Evolutionary conservation across 1,140 invertebrate species (phyloP).

Genomic region (Solenopsis fugax): DNA sequence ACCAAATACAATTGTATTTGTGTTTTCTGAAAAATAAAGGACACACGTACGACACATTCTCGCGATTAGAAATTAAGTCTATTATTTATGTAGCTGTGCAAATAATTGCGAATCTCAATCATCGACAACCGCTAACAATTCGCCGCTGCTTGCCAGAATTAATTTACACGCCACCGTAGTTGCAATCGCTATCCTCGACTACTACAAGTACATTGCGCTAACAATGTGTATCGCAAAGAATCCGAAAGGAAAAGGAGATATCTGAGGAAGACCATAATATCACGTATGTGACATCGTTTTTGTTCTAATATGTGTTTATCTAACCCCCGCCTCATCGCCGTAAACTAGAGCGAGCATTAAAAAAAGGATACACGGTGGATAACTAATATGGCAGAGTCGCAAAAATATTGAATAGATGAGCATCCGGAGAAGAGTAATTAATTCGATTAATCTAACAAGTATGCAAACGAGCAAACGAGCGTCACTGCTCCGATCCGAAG

Average conservation of each 20-base stretch:
- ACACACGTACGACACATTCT: neutral
- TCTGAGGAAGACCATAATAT: constrained; percentile 19
- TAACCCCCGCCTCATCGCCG: constrained; percentile 56
- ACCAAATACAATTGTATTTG: no score
- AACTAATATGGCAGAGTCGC: constrained; percentile 21
- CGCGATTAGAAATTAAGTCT: neutral
- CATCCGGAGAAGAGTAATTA: constrained; percentile 26
- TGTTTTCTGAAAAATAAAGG: no score
- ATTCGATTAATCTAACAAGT: constrained; percentile 38
- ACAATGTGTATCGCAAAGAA: constrained; percentile 23
- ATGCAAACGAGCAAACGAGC: neutral
- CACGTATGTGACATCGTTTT: neutral
- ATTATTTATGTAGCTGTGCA: constrained; percentile 14
- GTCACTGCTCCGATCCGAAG: constrained; percentile 1
- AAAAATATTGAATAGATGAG: neutral
- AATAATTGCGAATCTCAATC: constrained; percentile 55
- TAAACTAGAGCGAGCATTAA: constrained; percentile 27
- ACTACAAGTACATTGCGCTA: constrained; percentile 29
- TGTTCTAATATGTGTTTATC: constrained; percentile 64
- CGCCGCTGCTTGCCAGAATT: constrained; percentile 75
- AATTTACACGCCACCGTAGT: constrained; percentile 71
- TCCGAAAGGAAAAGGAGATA: constrained; percentile 13
- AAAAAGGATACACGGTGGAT: neutral
- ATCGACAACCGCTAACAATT: constrained; percentile 71
- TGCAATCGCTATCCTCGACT: constrained; percentile 72